phyloP scores from a whole-genome alignment of 1,140 invertebrate genomes.

The Apolygus lucorum region DNA sequence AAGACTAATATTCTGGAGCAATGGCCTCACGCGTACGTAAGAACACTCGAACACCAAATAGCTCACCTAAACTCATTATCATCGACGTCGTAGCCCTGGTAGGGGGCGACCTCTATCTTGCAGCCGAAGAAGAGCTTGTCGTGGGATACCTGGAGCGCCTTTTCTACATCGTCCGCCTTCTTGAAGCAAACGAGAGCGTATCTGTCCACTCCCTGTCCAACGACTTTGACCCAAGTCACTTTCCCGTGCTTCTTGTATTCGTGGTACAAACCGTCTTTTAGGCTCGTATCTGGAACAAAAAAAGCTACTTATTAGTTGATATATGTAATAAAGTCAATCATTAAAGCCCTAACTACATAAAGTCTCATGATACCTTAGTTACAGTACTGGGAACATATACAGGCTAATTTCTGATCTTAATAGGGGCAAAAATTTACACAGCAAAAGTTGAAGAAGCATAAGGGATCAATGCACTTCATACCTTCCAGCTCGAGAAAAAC shows the following conservation, averaged over 20 bases:
- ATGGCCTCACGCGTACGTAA: not conserved
- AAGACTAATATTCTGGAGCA: not conserved
- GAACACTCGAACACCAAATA: not conserved
- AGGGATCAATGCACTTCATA: too few relatives aligned
- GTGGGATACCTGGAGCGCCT: conserved; percentile 88
- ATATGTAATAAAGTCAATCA: too few relatives aligned
- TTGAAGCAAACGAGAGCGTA: conserved; percentile 90
- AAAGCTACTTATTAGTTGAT: too few relatives aligned
- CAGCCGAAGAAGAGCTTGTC: conserved; percentile 94
- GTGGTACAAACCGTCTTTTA: conserved; percentile 95
- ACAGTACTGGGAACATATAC: too few relatives aligned
- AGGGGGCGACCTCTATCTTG: conserved; percentile 83
- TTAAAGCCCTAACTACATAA: too few relatives aligned
- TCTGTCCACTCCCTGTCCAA: conserved; percentile 68
- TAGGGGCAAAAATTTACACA: too few relatives aligned
- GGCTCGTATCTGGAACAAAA: conserved; percentile 66
- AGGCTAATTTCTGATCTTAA: too few relatives aligned
- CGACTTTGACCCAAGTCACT: conserved; percentile 87
- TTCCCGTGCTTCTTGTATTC: conserved; percentile 98
- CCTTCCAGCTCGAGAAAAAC: too few relatives aligned
- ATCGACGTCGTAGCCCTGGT: conserved; percentile 76
- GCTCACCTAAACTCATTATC: conserved; percentile 67
- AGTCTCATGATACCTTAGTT: too few relatives aligned
- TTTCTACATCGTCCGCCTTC: conserved; percentile 91
- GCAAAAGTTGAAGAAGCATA: too few relatives aligned